Evolutionary conservation across 2,113 vertebrate genomes (phyloP), one percentile per base, ranked within the genome.

Genomic region (Hydrochoerus hydrochaeris): DNA sequence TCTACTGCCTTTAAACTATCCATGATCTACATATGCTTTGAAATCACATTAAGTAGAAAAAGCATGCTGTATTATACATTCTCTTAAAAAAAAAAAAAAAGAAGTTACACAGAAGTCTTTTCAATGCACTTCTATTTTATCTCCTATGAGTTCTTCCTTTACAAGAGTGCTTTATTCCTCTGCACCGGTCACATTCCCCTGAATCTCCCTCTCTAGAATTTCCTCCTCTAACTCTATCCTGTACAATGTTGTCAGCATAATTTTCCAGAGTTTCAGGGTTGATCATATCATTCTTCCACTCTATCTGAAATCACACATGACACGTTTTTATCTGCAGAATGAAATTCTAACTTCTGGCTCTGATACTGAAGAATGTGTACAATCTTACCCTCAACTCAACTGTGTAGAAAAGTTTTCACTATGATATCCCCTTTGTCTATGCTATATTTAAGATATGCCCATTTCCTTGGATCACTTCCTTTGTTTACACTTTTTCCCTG

Each of bases 351-450:
- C 58, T 96, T 96, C 20, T 60, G 28, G 6, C 49, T 85, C 86
- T 97, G 94, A 95, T 83, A 89, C 10, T 93, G 65, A 97, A 97
- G n/a, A 93, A 95, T 84, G 67, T 73, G 7, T 6, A 54, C 7
- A 49, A 19, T 86, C 73, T 87, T 84, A 26, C 28, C 46, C 32
- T 20, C 60, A 11, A 67, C 41, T 86, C 86, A 67, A 65, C 49
- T 32, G 8, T 60, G 20, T 3, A 84, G 16, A 24, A 1, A 71
- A 16, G 80, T 90, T 96, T 94, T 30, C 14, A 11, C 62, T 73
- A 54, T 5, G 12, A 14, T 26, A 30, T 75, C 5, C 10, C 1
- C 1, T 32, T 57, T n/a, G 28, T 16, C 32, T 92, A 1, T 75
- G 41, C 13, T 82, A 7, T n/a, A 52, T 22, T 82, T 38, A 63